phyloP scores from a whole-genome alignment of 2,888 invertebrate species.

The Cerceris ruficornis region DNA sequence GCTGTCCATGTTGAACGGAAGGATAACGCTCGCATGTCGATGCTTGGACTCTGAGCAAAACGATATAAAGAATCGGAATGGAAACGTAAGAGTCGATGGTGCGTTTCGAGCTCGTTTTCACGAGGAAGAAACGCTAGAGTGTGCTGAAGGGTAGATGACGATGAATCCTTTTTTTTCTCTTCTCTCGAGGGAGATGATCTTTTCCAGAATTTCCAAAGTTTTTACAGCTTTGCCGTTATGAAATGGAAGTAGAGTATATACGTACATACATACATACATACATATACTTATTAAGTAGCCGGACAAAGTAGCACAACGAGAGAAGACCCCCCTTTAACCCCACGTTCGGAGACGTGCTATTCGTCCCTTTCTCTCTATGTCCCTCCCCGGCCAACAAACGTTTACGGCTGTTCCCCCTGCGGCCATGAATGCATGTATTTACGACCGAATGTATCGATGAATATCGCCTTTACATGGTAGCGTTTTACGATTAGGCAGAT shows the following conservation, averaged over 20 bases:
- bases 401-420: slow-evolving; percentile 42
- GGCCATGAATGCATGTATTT: slow-evolving; percentile 60
- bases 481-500: slow-evolving; percentile 47
- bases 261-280: slow-evolving; percentile 31
- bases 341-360: neutral
- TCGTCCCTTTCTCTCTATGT: slow-evolving; percentile 7
- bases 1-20: too few species aligned
- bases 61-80: neutral
- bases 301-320: slow-evolving; percentile 45
- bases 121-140: neutral
- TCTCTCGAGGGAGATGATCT: neutral
- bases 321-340: slow-evolving; percentile 15
- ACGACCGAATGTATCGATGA: slow-evolving; percentile 51
- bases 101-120: neutral
- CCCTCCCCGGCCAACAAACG: slow-evolving; percentile 6
- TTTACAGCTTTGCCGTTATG: slow-evolving; percentile 71
- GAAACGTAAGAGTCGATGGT: neutral
- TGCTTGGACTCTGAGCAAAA: neutral
- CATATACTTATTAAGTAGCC: slow-evolving; percentile 22
- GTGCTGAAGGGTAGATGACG: neutral
- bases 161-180: neutral
- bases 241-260: slow-evolving; percentile 51
- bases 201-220: slow-evolving; percentile 61
- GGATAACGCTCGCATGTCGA: neutral
- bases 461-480: slow-evolving; percentile 61